Base-by-base conservation (phyloP, 1,140 invertebrate species). In the Chymomyza costata region DNA sequence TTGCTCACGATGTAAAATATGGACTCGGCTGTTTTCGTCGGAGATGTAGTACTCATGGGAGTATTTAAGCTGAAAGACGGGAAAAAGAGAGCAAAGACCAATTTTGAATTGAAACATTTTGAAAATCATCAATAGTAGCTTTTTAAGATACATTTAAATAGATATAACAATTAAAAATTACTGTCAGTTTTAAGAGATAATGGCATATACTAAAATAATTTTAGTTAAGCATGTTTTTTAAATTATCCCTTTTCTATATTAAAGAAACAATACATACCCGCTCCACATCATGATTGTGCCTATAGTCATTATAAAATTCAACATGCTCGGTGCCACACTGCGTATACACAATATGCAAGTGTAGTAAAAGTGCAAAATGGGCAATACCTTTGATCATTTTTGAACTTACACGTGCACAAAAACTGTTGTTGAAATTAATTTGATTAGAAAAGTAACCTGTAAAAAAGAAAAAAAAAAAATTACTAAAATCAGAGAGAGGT, bases 1-100 rank as follows among this genome's bases (percentile, higher is more conserved):
- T 51, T 87, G 83, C 65, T 89, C 87, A 57, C 85, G 86, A 39
- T 87, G 86, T 44, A 87, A 82, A 31, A 84, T 87, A 37, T 87
- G 65, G 21, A 87, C 62, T 49, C 84, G 83, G 14, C 69, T 83
- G 5, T 59, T 51, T 1, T 53, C 44, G 32, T 87, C 83, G 50
- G 88, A 84, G 13, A 88, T 85, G 11, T 81, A 70, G 60, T 88
- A 89, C 30, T 84, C 70, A 59, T 87, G 88, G 2, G 85, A 71
- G 59, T 88, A 89, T 14, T 74, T 61, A 2, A 83, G 59, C 86
- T 87, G 50, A 17, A 65, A 16, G 15, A 39, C 11, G 8, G 21
- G 8, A 25, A 3, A 34, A 6, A 43, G 2, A 8, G 1, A 1
- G 1, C 0, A 6, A 15, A 25, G n/a, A n/a, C n/a, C n/a, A n/a